Percentiles rank a stretch among this genome's conserved stretches.
Evolutionary conservation across 2,888 invertebrate genomes (phyloP).

Genomic region (Drosophila barbarae): DNA sequence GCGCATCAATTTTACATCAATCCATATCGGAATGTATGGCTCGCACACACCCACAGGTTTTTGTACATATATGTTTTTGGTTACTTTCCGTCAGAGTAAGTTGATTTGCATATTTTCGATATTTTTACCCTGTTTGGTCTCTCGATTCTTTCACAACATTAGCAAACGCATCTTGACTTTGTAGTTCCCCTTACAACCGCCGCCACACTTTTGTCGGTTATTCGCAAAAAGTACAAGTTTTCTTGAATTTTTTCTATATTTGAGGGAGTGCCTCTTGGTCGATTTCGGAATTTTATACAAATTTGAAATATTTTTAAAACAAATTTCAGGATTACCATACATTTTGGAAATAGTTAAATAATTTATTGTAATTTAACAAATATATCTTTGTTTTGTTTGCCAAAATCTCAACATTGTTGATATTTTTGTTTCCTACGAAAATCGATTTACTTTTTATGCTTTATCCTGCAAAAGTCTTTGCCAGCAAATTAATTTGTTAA

Average conservation of each 20-base stretch:
- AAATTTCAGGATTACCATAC: background rate
- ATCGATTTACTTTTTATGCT: conserved; percentile 5
- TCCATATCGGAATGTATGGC: conserved; percentile 53
- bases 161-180: conserved; percentile 50
- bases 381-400: background rate
- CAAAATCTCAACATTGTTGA: background rate
- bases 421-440: background rate
- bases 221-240: conserved; percentile 3
- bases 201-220: background rate
- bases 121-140: conserved; percentile 51
- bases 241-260: background rate
- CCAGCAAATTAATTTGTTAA: conserved; percentile 67
- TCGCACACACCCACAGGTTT: conserved; percentile 12
- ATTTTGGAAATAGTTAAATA: background rate
- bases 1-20: conserved; percentile 72
- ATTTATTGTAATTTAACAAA: background rate
- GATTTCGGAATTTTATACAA: background rate
- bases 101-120: conserved; percentile 62
- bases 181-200: background rate
- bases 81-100: conserved; percentile 27
- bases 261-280: background rate
- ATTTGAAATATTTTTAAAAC: background rate
- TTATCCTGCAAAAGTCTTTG: background rate
- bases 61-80: conserved; percentile 4
- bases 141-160: conserved; percentile 55